Conservation (phyloP, 2,888 invertebrate species). For the Tetramorium bicarinatum region DNA sequence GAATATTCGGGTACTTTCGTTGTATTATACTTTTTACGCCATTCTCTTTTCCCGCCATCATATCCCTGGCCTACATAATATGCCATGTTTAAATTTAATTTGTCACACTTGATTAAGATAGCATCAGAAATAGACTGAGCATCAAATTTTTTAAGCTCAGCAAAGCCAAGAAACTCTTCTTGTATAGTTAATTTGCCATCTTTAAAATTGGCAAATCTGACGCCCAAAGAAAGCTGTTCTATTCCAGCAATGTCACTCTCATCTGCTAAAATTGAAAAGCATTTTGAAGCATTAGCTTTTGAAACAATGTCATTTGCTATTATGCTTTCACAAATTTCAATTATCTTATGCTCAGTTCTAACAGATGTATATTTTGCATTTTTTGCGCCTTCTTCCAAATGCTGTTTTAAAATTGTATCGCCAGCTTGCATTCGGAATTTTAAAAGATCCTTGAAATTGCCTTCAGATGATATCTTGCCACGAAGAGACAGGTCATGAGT, state of each 20-base stretch:
- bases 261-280: no score
- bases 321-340: constrained; percentile 2
- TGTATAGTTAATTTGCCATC: background rate
- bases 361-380: constrained; percentile 28
- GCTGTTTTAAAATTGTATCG: background rate
- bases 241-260: background rate
- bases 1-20: constrained; percentile 1
- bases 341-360: constrained; percentile 16
- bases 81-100: constrained; percentile 5
- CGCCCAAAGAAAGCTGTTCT: constrained; percentile 17
- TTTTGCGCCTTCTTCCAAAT: background rate
- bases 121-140: constrained; percentile 16
- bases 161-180: constrained; percentile 13
- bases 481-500: constrained; percentile 11
- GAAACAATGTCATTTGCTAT: constrained; percentile 22
- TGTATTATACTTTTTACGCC: constrained; percentile 1
- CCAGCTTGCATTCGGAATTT: background rate
- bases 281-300: background rate
- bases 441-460: constrained; percentile 19
- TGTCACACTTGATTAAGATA: background rate
- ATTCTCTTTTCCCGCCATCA: constrained; percentile 19
- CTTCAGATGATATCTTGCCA: background rate
- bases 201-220: constrained; percentile 7
- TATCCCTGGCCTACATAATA: constrained; percentile 8
- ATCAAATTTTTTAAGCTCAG: constrained; percentile 14